Evolutionary conservation across 2,113 vertebrate genomes (phyloP).

Genomic region (Condylura cristata): DNA sequence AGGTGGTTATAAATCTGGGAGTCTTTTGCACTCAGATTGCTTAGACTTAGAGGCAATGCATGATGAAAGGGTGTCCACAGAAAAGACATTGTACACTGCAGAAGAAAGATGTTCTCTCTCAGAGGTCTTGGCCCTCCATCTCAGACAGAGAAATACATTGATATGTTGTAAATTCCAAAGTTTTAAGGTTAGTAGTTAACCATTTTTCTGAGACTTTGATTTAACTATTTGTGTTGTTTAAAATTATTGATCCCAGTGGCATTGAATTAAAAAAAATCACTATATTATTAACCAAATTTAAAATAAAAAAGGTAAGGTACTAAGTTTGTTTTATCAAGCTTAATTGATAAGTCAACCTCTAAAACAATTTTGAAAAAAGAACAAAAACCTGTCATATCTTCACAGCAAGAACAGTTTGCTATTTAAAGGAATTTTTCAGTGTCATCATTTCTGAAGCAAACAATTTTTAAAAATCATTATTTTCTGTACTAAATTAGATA

Average conservation of each 20-base stretch:
- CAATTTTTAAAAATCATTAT: neutral
- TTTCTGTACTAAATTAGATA: slow-evolving; percentile 31
- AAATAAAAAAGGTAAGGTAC: neutral
- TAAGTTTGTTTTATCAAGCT: slow-evolving; percentile 11
- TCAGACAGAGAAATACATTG: neutral
- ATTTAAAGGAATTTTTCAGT: neutral
- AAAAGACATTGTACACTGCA: neutral
- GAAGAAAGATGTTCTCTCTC: neutral
- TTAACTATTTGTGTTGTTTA: slow-evolving; percentile 16
- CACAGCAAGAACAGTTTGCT: neutral
- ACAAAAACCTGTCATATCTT: neutral
- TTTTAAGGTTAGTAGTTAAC: neutral
- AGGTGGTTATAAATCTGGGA: neutral
- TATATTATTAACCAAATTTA: neutral
- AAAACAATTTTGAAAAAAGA: neutral
- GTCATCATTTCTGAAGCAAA: slow-evolving; percentile 41
- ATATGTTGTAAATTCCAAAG: neutral
- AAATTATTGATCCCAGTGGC: neutral
- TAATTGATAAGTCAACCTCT: neutral
- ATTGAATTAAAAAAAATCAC: neutral
- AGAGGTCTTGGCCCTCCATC: neutral
- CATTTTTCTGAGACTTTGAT: neutral
- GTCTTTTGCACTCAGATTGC: neutral
- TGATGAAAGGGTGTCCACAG: neutral
- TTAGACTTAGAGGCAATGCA: neutral